phyloP scores from a whole-genome alignment of 1,140 invertebrate genomes.

The Gryllus bimaculatus region DNA sequence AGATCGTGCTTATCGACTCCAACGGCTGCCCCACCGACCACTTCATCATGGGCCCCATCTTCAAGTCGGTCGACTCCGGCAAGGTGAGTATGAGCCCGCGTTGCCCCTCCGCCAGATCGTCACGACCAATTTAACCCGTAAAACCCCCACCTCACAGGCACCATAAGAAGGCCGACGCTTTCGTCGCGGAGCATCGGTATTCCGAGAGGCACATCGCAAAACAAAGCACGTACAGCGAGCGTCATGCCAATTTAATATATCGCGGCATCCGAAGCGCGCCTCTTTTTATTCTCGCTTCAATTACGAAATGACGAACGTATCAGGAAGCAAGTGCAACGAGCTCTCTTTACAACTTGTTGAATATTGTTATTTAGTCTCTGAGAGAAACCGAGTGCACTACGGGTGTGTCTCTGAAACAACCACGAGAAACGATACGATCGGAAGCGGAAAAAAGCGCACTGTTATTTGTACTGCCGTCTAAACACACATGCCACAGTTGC shows the following conservation, averaged over 20 bases:
- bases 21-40: conserved; percentile 86
- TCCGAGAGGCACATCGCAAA: too few species aligned
- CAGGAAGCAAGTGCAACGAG: neutral
- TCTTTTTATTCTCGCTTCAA: neutral
- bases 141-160: too few species aligned
- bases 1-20: conserved; percentile 86
- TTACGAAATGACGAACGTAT: neutral
- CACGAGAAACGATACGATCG: neutral
- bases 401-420: neutral
- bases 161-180: too few species aligned
- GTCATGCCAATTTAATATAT: too few species aligned
- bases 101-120: too few species aligned
- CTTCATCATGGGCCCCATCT: conserved; percentile 84
- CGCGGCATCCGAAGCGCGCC: too few species aligned
- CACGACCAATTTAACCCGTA: too few species aligned
- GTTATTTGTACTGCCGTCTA: too few species aligned
- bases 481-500: too few species aligned
- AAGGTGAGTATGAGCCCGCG: too few species aligned
- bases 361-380: neutral
- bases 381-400: neutral
- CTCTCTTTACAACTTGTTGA: neutral
- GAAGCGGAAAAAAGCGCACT: neutral
- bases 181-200: too few species aligned
- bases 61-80: conserved; percentile 50
- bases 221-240: too few species aligned